Base-by-base conservation (phyloP, 2,888 invertebrate genomes). In the Mellilla xanthometata region DNA sequence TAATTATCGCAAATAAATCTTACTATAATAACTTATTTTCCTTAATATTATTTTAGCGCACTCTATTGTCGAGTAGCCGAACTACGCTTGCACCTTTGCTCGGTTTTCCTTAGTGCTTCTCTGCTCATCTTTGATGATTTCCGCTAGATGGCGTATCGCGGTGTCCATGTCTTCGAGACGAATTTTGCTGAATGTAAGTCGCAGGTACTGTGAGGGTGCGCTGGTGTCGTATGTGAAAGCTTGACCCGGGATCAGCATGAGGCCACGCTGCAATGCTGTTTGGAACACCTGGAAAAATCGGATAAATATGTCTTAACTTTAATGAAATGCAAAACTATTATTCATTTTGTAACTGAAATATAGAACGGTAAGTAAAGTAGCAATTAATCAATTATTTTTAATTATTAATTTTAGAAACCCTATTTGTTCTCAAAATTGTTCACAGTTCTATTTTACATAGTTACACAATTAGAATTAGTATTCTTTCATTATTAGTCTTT, bases 171-270 rank as follows among this genome's bases (percentile, higher is more conserved):
- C 92, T 51, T 91, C 91, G 12, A 91, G 83, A 0, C 91, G 72
- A 8, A 94, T 92, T 62, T 93, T 91, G 36, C 95, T 94, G 70
- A 93, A 96, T 0, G 95, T 93, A 24, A 94, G 91, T 36, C 96
- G 82, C 36, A 96, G 77, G 68, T 93, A 93, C 31, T 92, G 92
- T 58, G 93, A 93, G 7, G 94, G 92, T 47, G 90, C 83, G 26
- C 79, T 78, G 0, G 90, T 84, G 72, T 94, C 93, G 36, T 91
- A 90, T 75, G 91, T 91, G 72, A 95, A 96, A 0, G 93, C 94
- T 49, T 93, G 94, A 0, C 96, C 96, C 0, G 96, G 96, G 0
- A 94, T 91, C 54, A 95, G 79, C 67, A 93, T 91, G 1, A 95
- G 91, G 6, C 94, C 92, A 43, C 93, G 92, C 39, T 91, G 85